Conservation (phyloP, 2,113 vertebrate genomes). For the Limnothrissa miodon region DNA sequence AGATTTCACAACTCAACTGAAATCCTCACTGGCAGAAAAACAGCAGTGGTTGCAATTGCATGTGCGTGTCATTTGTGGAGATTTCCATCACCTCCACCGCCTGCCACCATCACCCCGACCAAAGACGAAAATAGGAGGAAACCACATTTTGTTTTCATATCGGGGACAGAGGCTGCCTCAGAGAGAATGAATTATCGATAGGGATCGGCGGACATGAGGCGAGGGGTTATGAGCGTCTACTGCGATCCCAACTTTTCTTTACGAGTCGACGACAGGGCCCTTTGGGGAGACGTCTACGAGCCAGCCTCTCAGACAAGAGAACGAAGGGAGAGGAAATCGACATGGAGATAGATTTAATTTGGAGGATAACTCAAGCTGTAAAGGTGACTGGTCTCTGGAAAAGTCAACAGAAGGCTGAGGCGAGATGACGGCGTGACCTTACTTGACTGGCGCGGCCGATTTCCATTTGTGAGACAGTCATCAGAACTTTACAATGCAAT, state of each 20-base stretch:
- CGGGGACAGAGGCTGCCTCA: constrained; percentile 5
- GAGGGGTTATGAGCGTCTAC: constrained; percentile 6
- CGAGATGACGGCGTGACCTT: constrained; percentile 21
- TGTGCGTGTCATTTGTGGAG: constrained; percentile 20
- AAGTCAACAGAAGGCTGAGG: not conserved
- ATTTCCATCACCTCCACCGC: not conserved
- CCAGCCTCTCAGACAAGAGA: not conserved
- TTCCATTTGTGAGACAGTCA: not conserved
- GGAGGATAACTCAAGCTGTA: constrained; percentile 16
- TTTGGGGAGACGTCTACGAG: not conserved
- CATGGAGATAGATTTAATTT: constrained; percentile 24
- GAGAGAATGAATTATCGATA: constrained; percentile 43
- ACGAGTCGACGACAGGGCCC: constrained; percentile 3
- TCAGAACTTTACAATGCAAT: not conserved
- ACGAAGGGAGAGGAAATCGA: not conserved
- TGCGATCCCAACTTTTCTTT: constrained; percentile 19
- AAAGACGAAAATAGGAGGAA: not conserved
- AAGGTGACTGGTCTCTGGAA: not conserved
- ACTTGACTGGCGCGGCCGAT: constrained; percentile 22
- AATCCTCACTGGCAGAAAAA: constrained; percentile 38
- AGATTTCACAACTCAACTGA: constrained; percentile 31
- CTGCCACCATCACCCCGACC: not conserved
- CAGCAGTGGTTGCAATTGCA: constrained; percentile 28
- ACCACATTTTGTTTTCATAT: not conserved
- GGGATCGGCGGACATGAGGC: constrained; percentile 22